Evolutionary conservation across 2,797 vertebrate genomes (phyloP), one percentile per base, ranked within the genome.

Genomic region (Astyanax mexicanus): DNA sequence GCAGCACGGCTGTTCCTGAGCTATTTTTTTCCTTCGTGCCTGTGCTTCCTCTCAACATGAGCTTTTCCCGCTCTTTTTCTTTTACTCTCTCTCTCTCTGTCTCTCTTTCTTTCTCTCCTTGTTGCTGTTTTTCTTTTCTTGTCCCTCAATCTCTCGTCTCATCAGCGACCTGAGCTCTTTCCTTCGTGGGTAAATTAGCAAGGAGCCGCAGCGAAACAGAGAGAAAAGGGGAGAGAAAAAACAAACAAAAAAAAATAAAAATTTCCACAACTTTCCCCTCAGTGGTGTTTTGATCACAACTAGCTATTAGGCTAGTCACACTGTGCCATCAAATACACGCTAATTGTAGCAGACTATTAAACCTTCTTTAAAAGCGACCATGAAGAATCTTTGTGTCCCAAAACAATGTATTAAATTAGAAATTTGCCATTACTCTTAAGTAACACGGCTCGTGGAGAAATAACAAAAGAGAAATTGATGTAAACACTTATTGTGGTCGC

Each of bases 381-480:
- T 60, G 42, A 60, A 84, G 42, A 57, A 75, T 75, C 74, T 71
- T 81, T 84, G 77, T 81, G 64, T 0, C 62, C 52, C 40, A 51
- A 76, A 83, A 80, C 80, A 79, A 81, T 72, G 71, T 65, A 80
- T 84, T 81, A 82, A 84, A 84, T 78, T 68, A 78, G 69, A 81
- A 76, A 78, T 85, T 80, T 49, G 25, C 45, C 64, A 51, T 78
- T 79, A 69, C 62, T 69, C 71, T 75, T 13, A 73, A 74, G 69
- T 58, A 64, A 66, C 57, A 83, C 77, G 73, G 29, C 6, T 7
- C 4, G 21, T 3, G n/a, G 58, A 65, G 81, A 85, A 85, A 85
- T 81, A 80, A 86, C 72, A 51, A 83, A 83, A 82, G 85, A 75
- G 86, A 84, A 89, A 89, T 83, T 52, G 78, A 72, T 82, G 80